phyloP scores from a whole-genome alignment of 1,140 invertebrate species.

The Sitobion miscanthi region DNA sequence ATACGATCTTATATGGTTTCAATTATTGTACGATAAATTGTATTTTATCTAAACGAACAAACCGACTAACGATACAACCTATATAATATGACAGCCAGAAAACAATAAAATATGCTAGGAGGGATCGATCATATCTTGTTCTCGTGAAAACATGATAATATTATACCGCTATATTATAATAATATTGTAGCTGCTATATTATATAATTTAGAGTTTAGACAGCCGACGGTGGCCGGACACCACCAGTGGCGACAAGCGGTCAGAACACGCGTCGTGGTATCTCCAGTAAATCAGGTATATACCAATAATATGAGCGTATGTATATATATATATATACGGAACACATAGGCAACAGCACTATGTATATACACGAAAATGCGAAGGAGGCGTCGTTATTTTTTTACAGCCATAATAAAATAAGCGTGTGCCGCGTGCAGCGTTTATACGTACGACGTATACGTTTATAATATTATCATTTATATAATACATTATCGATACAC shows the following conservation, averaged over 20 bases:
- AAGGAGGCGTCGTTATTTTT: background rate
- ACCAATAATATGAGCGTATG: background rate
- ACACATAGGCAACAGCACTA: background rate
- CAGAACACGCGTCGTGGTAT: background rate
- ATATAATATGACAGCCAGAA: background rate
- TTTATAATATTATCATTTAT: no score
- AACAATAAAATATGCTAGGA: background rate
- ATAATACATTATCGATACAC: background rate
- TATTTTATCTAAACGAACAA: background rate
- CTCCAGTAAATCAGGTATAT: background rate
- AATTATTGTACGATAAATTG: background rate
- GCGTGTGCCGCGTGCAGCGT: background rate
- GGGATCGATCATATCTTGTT: background rate
- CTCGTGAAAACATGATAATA: background rate
- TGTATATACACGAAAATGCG: background rate
- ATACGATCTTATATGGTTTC: background rate
- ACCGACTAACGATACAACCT: background rate
- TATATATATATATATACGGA: background rate
- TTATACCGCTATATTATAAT: background rate
- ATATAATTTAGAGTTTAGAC: background rate
- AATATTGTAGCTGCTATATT: background rate
- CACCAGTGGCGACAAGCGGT: background rate
- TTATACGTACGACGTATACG: background rate
- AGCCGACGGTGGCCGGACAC: background rate
- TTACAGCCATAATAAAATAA: constrained; percentile 14